phyloP scores from a whole-genome alignment of 2,888 invertebrate species.

The Monochamus alternatus region DNA sequence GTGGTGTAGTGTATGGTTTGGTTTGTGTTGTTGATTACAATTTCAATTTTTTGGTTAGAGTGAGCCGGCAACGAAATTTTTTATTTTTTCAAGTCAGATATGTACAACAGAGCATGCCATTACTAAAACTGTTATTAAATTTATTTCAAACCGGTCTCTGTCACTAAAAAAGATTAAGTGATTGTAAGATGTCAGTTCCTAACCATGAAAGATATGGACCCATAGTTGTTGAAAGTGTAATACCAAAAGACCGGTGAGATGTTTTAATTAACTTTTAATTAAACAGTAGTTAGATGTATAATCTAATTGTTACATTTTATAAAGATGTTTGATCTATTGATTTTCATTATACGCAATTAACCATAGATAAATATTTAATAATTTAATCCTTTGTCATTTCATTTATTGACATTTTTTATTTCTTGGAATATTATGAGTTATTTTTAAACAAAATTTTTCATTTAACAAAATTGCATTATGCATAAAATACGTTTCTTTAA shows the following conservation, averaged over 20 bases:
- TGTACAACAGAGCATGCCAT: not conserved
- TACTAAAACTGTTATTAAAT: not conserved
- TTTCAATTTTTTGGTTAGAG: no score
- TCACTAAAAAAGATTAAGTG: not conserved
- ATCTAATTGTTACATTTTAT: constrained; percentile 10
- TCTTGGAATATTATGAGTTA: no score
- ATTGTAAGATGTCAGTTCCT: constrained; percentile 36
- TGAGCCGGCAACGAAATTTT: no score
- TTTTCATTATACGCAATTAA: not conserved
- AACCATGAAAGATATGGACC: constrained; percentile 49
- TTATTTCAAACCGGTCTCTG: not conserved
- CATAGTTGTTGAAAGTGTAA: constrained; percentile 56
- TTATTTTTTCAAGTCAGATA: not conserved
- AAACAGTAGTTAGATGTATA: not conserved
- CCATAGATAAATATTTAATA: constrained; percentile 1
- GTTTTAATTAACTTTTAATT: not conserved
- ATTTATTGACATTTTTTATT: not conserved
- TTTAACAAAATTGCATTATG: no score
- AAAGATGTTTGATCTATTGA: not conserved
- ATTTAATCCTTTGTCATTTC: not conserved
- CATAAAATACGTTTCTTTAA: no score
- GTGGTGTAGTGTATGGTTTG: no score
- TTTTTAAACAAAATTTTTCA: no score
- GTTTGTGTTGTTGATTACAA: no score
- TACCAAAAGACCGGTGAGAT: constrained; percentile 59